phyloP scores from a whole-genome alignment of 2,888 invertebrate species.

The Patella pellucida region DNA sequence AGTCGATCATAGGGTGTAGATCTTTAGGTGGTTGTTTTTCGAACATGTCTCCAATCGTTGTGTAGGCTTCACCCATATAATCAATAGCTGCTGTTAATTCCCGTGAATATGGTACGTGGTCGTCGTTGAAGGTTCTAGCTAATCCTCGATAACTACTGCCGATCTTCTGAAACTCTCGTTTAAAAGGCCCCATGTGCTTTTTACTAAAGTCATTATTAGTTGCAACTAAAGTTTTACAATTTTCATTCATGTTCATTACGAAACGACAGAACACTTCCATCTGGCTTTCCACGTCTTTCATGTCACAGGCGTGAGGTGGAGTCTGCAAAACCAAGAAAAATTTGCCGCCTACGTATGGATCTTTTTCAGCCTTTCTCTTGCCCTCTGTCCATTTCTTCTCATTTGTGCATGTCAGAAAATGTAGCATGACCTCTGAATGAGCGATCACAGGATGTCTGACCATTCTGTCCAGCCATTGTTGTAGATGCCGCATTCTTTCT shows the following conservation, averaged over 20 bases:
- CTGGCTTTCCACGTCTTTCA: slow-evolving; percentile 79
- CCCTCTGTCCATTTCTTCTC: slow-evolving; percentile 97
- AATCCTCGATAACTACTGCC: slow-evolving; percentile 88
- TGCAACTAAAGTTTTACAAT: slow-evolving; percentile 85
- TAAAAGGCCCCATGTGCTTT: slow-evolving; percentile 86
- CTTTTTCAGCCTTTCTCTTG: slow-evolving; percentile 94
- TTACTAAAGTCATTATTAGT: slow-evolving; percentile 89
- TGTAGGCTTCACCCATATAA: slow-evolving; percentile 89
- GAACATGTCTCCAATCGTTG: slow-evolving; percentile 88
- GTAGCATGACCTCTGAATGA: slow-evolving; percentile 92
- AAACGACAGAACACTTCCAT: slow-evolving; percentile 88
- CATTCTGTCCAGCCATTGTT: slow-evolving; percentile 96
- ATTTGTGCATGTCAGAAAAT: slow-evolving; percentile 97
- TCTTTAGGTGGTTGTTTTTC: slow-evolving; percentile 79
- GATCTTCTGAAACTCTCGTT: slow-evolving; percentile 90
- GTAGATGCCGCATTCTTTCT: slow-evolving; percentile 91
- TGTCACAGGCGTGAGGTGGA: slow-evolving; percentile 82
- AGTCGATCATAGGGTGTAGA: slow-evolving; percentile 87
- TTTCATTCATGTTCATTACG: slow-evolving; percentile 87
- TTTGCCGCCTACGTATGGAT: slow-evolving; percentile 78
- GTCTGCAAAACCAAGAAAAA: slow-evolving; percentile 91
- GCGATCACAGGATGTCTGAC: slow-evolving; percentile 96
- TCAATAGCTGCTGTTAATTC: slow-evolving; percentile 83
- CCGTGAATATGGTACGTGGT: slow-evolving; percentile 74
- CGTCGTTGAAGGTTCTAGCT: slow-evolving; percentile 86